Conservation (phyloP, 2,113 vertebrate species). For the Chunga burmeisteri region DNA sequence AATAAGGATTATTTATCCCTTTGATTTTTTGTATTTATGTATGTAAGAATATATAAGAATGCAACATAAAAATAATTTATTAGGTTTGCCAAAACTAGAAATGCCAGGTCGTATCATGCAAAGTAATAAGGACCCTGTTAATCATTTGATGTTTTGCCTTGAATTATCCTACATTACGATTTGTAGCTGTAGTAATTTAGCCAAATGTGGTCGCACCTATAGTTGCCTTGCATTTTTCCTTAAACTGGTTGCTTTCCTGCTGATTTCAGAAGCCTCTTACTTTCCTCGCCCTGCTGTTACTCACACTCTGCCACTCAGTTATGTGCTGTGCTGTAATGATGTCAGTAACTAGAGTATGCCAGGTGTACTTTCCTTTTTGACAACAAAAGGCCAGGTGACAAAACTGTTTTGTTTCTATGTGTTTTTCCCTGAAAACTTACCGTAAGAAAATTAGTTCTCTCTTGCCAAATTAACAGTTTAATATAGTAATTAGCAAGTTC, state of each 20-base stretch:
- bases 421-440: conserved; percentile 51
- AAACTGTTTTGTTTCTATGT: conserved; percentile 29
- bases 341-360: not conserved
- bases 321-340: not conserved
- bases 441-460: conserved; percentile 38
- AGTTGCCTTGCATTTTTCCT: not conserved
- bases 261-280: not conserved
- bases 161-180: not conserved
- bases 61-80: not conserved
- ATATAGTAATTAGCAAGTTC: conserved; percentile 69
- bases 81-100: not conserved
- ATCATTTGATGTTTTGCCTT: not conserved
- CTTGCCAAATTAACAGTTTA: conserved; percentile 52
- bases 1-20: not conserved
- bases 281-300: not conserved
- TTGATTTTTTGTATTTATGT: not conserved
- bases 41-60: not conserved
- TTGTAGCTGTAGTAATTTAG: not conserved
- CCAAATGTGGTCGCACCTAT: not conserved
- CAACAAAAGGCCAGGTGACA: conserved; percentile 28
- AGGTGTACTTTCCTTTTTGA: conserved; percentile 20
- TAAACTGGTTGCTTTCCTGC: not conserved
- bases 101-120: not conserved
- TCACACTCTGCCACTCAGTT: not conserved
- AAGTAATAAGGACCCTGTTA: not conserved